A percentile compares a stretch with the other conserved stretches of the same genome.
Conservation (phyloP, 1,140 invertebrate genomes). For the Amyelois transitella region DNA sequence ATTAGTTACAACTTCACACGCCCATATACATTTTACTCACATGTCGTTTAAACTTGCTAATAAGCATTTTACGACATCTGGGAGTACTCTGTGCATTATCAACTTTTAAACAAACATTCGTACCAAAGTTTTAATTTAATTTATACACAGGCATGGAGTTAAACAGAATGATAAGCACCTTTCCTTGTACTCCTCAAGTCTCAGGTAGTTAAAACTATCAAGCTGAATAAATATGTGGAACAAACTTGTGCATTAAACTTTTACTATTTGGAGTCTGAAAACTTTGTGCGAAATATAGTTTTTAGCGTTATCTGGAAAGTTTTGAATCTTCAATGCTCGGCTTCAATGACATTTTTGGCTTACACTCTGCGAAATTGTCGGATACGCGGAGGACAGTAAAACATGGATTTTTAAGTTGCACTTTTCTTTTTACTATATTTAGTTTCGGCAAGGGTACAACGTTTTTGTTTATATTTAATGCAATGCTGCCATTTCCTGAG, state of each 20-base stretch:
- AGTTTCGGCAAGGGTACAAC: too few species aligned
- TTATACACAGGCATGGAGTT: neutral
- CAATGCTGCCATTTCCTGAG: too few species aligned
- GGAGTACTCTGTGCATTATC: neutral
- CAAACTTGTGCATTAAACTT: neutral
- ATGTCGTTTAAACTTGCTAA: neutral
- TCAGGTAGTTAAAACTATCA: neutral
- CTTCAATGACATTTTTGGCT: neutral
- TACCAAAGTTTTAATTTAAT: neutral
- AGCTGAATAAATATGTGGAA: neutral
- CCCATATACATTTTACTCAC: neutral
- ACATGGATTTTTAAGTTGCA: too few species aligned
- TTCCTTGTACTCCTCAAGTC: neutral
- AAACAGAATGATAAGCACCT: neutral
- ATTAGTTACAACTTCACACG: neutral
- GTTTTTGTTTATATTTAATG: too few species aligned
- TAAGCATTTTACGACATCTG: neutral
- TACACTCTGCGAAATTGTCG: neutral
- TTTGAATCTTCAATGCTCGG: neutral
- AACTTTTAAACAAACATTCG: neutral
- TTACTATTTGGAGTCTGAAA: neutral
- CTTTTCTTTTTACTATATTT: too few species aligned
- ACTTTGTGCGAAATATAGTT: neutral
- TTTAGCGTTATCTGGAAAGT: neutral
- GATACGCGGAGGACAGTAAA: neutral